phyloP scores from a whole-genome alignment of 2,888 invertebrate genomes.

The Caenorhabditis virilis region DNA sequence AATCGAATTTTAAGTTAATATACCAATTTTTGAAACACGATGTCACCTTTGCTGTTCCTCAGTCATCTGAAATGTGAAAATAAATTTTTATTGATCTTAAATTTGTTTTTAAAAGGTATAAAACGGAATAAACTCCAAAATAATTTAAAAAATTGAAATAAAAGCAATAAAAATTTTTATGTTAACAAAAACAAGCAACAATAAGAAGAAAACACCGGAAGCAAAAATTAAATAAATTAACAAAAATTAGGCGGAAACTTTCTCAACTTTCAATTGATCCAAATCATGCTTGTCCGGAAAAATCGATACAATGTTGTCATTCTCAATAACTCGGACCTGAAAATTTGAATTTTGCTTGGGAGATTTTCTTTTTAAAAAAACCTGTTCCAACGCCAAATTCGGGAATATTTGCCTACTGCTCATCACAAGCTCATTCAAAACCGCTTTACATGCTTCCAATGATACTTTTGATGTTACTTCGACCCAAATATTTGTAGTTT shows the following conservation, averaged over 20 bases:
- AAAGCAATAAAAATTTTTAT: background rate
- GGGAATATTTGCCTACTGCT: conserved; percentile 34
- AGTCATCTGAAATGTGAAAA: too few species aligned
- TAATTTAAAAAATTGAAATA: too few species aligned
- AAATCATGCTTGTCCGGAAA: conserved; percentile 82
- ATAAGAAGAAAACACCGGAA: conserved; percentile 1
- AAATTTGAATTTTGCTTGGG: conserved; percentile 1
- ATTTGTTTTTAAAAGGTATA: too few species aligned
- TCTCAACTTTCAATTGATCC: conserved; percentile 12
- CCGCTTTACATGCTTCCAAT: conserved; percentile 41
- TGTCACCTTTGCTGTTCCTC: too few species aligned
- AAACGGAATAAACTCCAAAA: too few species aligned
- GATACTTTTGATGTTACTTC: conserved; percentile 50
- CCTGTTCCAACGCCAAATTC: conserved; percentile 75
- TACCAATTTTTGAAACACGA: too few species aligned
- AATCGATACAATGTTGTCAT: conserved; percentile 78
- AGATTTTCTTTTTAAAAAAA: conserved; percentile 68
- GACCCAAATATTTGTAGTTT: conserved; percentile 46
- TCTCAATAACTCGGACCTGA: conserved; percentile 63
- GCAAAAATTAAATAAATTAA: background rate
- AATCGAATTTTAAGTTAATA: background rate
- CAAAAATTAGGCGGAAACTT: conserved; percentile 1
- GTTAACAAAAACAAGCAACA: background rate
- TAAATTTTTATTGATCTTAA: too few species aligned
- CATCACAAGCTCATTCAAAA: conserved; percentile 44